A percentile compares a stretch with the other conserved stretches of the same genome.
phyloP scores from a whole-genome alignment of 2,113 vertebrate species.

The Polyodon spathula region DNA sequence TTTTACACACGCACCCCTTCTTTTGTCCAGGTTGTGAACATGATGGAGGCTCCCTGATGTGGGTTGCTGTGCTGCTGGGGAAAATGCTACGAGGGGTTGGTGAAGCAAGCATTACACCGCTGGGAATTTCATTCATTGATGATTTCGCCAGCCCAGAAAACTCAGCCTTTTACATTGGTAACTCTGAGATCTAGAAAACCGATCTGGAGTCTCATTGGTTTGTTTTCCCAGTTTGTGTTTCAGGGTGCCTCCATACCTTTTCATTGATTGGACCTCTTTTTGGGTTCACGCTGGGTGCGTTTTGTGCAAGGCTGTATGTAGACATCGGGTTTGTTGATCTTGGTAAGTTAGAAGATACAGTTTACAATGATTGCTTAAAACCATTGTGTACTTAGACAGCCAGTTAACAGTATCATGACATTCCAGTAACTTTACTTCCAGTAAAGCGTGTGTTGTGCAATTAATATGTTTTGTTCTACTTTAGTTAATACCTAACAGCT shows the following conservation, averaged over 20 bases:
- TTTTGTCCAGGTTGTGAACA: constrained; percentile 58
- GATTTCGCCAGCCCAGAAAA: constrained; percentile 80
- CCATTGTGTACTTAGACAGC: not conserved
- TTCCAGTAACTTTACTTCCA: not conserved
- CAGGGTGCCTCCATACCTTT: constrained; percentile 59
- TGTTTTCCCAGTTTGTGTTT: constrained; percentile 6
- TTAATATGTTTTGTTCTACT: too few relatives aligned
- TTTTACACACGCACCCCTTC: not conserved
- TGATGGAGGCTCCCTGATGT: constrained; percentile 71
- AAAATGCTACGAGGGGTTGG: constrained; percentile 83
- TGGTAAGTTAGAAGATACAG: constrained; percentile 36
- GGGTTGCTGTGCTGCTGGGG: constrained; percentile 77
- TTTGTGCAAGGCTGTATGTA: constrained; percentile 60
- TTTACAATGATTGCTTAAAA: not conserved
- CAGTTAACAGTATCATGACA: not conserved
- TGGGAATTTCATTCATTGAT: constrained; percentile 84
- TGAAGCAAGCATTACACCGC: constrained; percentile 76
- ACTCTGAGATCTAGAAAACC: constrained; percentile 21
- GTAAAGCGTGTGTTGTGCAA: too few relatives aligned
- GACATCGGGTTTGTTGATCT: constrained; percentile 61
- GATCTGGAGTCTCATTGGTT: not conserved
- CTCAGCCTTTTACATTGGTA: constrained; percentile 85
- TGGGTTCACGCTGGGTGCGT: constrained; percentile 53
- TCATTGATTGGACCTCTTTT: constrained; percentile 58
- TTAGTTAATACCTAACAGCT: too few relatives aligned